phyloP scores from a whole-genome alignment of 2,797 vertebrate species.

The Phoebastria nigripes region DNA sequence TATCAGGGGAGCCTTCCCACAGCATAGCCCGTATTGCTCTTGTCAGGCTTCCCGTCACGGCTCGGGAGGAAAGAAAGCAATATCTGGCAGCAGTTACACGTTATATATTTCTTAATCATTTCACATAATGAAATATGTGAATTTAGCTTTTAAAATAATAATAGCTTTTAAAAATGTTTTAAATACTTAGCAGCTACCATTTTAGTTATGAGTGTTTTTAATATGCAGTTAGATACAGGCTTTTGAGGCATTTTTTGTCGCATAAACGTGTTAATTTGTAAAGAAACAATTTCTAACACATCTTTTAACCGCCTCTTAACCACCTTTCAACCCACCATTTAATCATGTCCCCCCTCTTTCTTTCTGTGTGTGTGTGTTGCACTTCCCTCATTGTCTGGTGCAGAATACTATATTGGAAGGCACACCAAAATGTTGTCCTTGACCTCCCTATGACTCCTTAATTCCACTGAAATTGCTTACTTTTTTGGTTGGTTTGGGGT shows the following conservation, averaged over 20 bases:
- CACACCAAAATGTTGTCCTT: not conserved
- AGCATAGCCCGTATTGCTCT: accelerated
- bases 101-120: not conserved
- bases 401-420: not conserved
- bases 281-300: not conserved
- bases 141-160: too few species aligned
- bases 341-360: not conserved
- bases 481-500: not conserved
- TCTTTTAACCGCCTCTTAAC: not conserved
- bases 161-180: not conserved
- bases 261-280: not conserved
- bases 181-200: not conserved
- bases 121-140: too few species aligned
- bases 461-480: not conserved
- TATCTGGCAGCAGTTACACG: not conserved
- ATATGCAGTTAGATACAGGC: not conserved
- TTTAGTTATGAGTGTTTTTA: not conserved
- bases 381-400: not conserved
- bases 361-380: not conserved
- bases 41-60: not conserved
- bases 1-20: not conserved
- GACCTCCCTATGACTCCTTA: not conserved
- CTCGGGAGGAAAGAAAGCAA: not conserved
- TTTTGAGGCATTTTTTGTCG: not conserved
- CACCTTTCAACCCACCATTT: not conserved